A percentile compares a stretch with the other conserved stretches of the same genome.
Conservation (phyloP, 2,888 invertebrate genomes). For the Cheilosia vulpina region DNA sequence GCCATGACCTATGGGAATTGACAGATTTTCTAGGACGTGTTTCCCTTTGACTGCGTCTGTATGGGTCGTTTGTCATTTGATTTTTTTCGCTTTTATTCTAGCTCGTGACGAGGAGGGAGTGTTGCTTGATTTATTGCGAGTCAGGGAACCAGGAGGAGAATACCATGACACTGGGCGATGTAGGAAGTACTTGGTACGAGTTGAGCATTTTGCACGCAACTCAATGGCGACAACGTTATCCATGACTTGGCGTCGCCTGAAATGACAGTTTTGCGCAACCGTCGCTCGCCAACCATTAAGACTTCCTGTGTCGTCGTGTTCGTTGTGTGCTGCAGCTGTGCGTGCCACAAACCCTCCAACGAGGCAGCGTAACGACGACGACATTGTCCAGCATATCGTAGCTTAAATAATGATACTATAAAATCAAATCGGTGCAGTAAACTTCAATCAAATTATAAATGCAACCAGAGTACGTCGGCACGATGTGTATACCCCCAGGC, state of each 20-base stretch:
- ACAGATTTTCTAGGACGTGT: conserved; percentile 31
- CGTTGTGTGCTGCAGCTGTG: conserved; percentile 1
- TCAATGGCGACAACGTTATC: conserved; percentile 25
- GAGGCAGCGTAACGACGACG: conserved; percentile 5
- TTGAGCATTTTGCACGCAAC: conserved; percentile 59
- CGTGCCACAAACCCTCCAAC: not conserved
- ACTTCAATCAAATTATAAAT: conserved; percentile 73
- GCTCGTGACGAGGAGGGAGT: conserved; percentile 48
- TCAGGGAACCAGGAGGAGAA: not conserved
- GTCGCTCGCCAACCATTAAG: conserved; percentile 59
- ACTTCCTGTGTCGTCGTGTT: conserved; percentile 59
- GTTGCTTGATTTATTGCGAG: conserved; percentile 56
- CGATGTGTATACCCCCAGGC: conserved; percentile 4
- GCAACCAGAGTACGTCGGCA: conserved; percentile 52
- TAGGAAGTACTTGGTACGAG: conserved; percentile 39
- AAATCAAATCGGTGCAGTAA: conserved; percentile 74
- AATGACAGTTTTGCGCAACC: conserved; percentile 67
- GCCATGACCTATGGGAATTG: conserved; percentile 64
- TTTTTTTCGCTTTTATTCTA: conserved; percentile 15
- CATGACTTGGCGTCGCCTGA: conserved; percentile 69
- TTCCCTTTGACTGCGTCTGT: conserved; percentile 9
- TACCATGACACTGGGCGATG: conserved; percentile 53
- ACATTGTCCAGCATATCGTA: conserved; percentile 66
- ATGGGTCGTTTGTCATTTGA: conserved; percentile 42
- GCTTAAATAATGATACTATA: conserved; percentile 72